Base-by-base conservation (phyloP, 2,888 invertebrate species). In the Hofmannophila pseudospretella region DNA sequence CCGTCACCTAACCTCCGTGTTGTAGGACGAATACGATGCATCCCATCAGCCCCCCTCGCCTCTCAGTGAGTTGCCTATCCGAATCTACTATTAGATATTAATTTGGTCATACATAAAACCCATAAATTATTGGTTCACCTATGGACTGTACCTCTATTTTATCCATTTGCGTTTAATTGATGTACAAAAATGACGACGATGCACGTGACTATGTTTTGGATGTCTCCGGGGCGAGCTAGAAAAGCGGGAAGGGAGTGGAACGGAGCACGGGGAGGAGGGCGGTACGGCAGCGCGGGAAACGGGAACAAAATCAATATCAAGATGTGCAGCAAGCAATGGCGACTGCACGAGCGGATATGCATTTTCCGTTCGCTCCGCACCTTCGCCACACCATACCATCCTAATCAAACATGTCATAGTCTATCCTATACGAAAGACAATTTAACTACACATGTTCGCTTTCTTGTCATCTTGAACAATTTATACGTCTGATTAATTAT, bases 241-340 rank as follows among this genome's bases (percentile, higher is more conserved):
- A 36, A 36, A 25, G 35, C 42, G 50, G 39, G 38, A 38, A 44
- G 50, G 42, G 34, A 44, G 50, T 39, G 44, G 37, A 48, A 32
- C 35, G 39, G 39, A 38, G 36, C 41, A 36, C 39, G 42, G 43
- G 44, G 44, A 47, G 51, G 41, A 42, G 45, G 44, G 49, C 47
- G 55, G 46, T 41, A 50, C 39, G 46, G 47, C 45, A 57, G 52
- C 58, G 63, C 62, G 62, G 60, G 59, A 59, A 65, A 56, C 49
- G 50, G 54, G 56, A 58, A 62, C 55, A 59, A 63, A 69, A 73
- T 71, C 70, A 66, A 73, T 73, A 71, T 51, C 55, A 64, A 66
- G 67, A 60, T 53, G 47, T 58, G 54, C 50, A 51, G 34, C 25
- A 22, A 37, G 34, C 27, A 36, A 41, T 42, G 41, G 27, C 26